Percentiles rank a stretch among this genome's conserved stretches.
Conservation (phyloP, 2,113 vertebrate species). For the Ailuropoda melanoleuca region DNA sequence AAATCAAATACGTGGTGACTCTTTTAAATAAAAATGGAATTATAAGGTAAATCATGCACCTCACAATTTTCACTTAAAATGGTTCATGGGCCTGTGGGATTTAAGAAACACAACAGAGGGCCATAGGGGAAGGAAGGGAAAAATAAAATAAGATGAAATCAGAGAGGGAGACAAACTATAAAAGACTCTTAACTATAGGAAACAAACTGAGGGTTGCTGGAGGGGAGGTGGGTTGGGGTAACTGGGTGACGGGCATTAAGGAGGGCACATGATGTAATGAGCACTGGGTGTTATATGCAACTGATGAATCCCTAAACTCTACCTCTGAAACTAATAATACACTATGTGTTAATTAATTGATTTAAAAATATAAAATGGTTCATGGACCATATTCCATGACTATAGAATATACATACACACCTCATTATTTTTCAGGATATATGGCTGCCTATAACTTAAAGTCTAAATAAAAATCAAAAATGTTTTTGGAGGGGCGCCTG, state of each 20-base stretch:
- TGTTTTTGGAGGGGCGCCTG: not conserved
- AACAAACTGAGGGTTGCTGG: no score
- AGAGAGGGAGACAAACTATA: no score
- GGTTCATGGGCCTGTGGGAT: not conserved
- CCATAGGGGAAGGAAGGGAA: not conserved
- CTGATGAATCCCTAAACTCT: no score
- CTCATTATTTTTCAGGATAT: not conserved
- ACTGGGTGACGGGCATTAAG: no score
- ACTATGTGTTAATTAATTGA: no score
- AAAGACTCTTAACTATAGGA: no score
- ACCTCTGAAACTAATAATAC: no score
- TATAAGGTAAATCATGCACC: not conserved
- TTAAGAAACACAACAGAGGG: not conserved
- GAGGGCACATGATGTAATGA: no score
- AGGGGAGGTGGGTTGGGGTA: no score
- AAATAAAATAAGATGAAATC: not conserved
- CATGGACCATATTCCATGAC: not conserved
- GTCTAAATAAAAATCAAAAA: conserved; percentile 15
- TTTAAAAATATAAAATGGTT: not conserved
- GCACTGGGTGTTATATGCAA: no score
- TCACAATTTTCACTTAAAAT: conserved; percentile 11
- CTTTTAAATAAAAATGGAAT: conserved; percentile 42
- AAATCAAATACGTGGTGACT: not conserved
- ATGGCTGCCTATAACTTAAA: not conserved
- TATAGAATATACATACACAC: not conserved